A percentile compares a stretch with the other conserved stretches of the same genome.
phyloP scores from a whole-genome alignment of 2,113 vertebrate genomes.

The Phyllostomus hastatus region DNA sequence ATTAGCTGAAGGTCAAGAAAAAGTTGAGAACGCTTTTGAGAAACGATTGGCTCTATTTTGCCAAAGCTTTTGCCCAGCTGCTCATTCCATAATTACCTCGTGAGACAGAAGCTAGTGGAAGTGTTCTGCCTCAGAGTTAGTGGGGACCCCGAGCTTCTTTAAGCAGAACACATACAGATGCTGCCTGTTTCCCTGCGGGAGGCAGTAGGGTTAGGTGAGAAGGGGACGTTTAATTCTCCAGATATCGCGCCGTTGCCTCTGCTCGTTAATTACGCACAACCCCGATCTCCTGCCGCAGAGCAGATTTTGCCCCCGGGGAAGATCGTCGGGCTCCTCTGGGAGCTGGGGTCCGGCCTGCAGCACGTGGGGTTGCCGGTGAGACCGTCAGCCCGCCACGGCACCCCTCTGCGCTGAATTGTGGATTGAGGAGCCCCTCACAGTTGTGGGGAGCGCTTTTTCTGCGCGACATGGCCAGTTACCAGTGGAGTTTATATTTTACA shows the following conservation, averaged over 20 bases:
- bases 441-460: neutral
- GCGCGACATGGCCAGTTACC: neutral
- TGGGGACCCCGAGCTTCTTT: neutral
- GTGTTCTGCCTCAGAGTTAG: neutral
- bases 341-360: neutral
- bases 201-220: neutral
- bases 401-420: neutral
- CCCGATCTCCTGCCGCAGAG: neutral
- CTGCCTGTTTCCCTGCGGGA: neutral
- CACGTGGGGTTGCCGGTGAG: neutral
- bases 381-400: neutral
- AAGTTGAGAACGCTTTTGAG: conserved; percentile 44
- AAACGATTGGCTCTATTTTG: conserved; percentile 28
- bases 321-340: neutral
- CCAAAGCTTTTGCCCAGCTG: neutral
- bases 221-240: neutral
- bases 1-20: conserved; percentile 57
- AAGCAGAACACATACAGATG: neutral
- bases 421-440: neutral
- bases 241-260: neutral
- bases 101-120: conserved; percentile 1
- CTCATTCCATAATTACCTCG: neutral
- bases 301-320: neutral
- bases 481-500: neutral
- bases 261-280: neutral